phyloP scores from a whole-genome alignment of 2,888 invertebrate species.

The Heliconius sara region DNA sequence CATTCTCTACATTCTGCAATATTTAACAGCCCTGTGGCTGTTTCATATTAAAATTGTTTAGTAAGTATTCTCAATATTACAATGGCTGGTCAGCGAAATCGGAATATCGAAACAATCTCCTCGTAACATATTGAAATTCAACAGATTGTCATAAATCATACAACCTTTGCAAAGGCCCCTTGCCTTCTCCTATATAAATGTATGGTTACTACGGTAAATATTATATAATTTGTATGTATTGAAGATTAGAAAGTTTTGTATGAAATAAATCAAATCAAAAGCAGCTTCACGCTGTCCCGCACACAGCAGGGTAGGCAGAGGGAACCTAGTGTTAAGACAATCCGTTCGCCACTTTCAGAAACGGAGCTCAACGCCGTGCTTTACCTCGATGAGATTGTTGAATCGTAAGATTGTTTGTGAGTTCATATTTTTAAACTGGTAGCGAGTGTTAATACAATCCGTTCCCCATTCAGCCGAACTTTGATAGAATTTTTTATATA shows the following conservation, averaged over 20 bases:
- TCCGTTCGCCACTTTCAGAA: too few species aligned
- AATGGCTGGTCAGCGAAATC: slow-evolving; percentile 18
- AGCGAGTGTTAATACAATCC: too few species aligned
- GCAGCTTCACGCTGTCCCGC: too few species aligned
- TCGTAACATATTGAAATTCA: slow-evolving; percentile 14
- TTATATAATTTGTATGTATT: background rate
- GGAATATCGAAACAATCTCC: slow-evolving; percentile 19
- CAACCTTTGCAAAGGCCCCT: slow-evolving; percentile 14
- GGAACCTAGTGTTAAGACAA: too few species aligned
- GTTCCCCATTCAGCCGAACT: background rate
- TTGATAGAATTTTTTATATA: background rate
- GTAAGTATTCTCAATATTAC: background rate
- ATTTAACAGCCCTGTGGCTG: background rate
- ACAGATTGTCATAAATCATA: slow-evolving; percentile 25
- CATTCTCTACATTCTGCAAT: background rate
- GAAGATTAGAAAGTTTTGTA: background rate
- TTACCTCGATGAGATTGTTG: too few species aligned
- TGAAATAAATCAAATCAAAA: too few species aligned
- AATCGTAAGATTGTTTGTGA: background rate
- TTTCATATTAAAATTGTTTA: too few species aligned
- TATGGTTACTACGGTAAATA: background rate
- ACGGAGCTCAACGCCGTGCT: too few species aligned
- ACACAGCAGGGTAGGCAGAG: too few species aligned
- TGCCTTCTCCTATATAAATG: background rate
- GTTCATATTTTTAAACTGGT: background rate